Percentiles rank a stretch among this genome's conserved stretches.
Evolutionary conservation across 1,140 invertebrate species (phyloP).

Genomic region (Pteromalus puparum): DNA sequence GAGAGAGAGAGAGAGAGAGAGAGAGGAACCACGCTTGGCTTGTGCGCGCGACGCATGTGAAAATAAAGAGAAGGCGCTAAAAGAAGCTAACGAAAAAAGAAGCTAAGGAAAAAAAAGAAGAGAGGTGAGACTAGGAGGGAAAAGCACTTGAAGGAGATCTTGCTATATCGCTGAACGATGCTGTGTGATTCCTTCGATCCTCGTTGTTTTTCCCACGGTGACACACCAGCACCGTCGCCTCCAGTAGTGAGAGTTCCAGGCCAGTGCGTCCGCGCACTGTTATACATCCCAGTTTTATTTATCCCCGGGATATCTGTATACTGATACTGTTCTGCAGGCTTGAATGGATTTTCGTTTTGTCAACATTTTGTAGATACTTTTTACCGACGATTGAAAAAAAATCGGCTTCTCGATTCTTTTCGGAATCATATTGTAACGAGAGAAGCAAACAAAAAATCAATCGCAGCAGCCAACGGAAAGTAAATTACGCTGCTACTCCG

Average conservation of each 20-base stretch:
- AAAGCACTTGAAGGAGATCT: constrained; percentile 43
- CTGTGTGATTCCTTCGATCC: background rate
- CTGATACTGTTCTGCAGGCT: background rate
- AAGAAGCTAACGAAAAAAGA: constrained; percentile 14
- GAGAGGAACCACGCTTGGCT: constrained; percentile 42
- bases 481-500: constrained; percentile 3
- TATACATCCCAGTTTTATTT: constrained; percentile 30
- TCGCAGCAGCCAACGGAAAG: background rate
- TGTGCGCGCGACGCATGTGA: constrained; percentile 40
- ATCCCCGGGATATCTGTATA: background rate
- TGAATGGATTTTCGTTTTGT: background rate
- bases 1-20: too few species aligned
- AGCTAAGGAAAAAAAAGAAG: constrained; percentile 29
- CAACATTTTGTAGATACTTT: background rate
- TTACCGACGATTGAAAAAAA: background rate
- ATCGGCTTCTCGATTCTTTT: background rate
- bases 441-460: background rate
- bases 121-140: constrained; percentile 32
- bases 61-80: constrained; percentile 38
- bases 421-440: background rate
- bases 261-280: constrained; percentile 44
- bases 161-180: background rate
- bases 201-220: constrained; percentile 48
- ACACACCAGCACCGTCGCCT: background rate
- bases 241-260: constrained; percentile 18